Evolutionary conservation across 2,797 vertebrate species (phyloP), one percentile per base, ranked within the genome.

Genomic region (Paguma larvata): DNA sequence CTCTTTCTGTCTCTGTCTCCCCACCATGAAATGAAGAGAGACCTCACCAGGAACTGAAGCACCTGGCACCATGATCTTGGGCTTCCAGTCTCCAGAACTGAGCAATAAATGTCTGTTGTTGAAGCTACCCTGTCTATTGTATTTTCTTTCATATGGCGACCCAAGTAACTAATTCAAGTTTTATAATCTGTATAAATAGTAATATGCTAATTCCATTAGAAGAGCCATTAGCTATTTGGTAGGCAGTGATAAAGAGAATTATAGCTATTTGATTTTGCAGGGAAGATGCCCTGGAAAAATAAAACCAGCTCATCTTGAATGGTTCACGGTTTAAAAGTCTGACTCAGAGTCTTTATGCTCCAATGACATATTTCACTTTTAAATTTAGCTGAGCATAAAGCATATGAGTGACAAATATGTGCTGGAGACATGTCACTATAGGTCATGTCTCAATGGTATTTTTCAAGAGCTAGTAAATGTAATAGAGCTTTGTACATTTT

Each of bases 361-460:
- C 67, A 93, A 5, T 89, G 93, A 87, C 59, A 75, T 48, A 85
- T 97, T 97, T 97, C 80, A 46, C 41, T 96, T 89, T 89, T 68
- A 95, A 91, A 95, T 82, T 82, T 95, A 79, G 62, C 67, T 92
- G 51, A 78, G 65, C 67, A 75, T 83, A 92, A 91, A 95, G 75
- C 56, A 38, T 85, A 62, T 67, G 62, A 97, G 48, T 96, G 91
- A 83, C 56, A 88, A 94, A 75, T 85, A 77, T 19, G 38, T 95
- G 38, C 34, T 53, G 1, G 73, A 88, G 48, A 89, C 44, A n/a
- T 96, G 86, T 65, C 91, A 83, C 34, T 51, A 7, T 38, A 85
- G 72, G 79, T 59, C 77, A 75, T 78, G n/a, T 93, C 80, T 96
- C 89, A 89, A 44, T 62, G 79, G 59, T 82, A 72, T 72, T 93